Percentiles rank a stretch among this genome's conserved stretches.
Conservation (phyloP, 2,888 invertebrate species). For the Ophion obscuratus region DNA sequence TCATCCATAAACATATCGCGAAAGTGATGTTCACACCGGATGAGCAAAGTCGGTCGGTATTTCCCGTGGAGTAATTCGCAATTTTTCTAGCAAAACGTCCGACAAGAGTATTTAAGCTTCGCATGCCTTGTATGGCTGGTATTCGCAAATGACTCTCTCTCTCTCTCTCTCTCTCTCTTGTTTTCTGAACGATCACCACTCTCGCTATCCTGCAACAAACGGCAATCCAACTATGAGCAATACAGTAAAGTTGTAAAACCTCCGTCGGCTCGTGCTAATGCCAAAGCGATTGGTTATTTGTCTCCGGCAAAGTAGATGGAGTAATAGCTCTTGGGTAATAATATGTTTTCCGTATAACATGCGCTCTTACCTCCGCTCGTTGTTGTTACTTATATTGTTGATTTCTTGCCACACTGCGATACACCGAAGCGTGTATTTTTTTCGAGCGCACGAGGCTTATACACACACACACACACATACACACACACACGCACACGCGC, state of each 20-base stretch:
- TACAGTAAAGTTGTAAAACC: conserved; percentile 54
- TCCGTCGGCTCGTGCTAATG: conserved; percentile 64
- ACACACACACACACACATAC: too few species aligned
- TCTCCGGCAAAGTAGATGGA: conserved; percentile 61
- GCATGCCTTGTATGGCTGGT: conserved; percentile 8
- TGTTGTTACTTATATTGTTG: conserved; percentile 27
- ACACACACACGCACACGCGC: too few species aligned
- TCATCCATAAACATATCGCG: conserved; percentile 4
- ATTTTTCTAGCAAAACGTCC: conserved; percentile 44
- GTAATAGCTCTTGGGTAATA: conserved; percentile 63
- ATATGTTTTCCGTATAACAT: conserved; percentile 55
- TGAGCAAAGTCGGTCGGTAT: conserved; percentile 61
- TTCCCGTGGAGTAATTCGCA: conserved; percentile 54
- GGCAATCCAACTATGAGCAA: conserved; percentile 30
- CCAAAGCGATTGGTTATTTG: conserved; percentile 66
- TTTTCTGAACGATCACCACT: conserved; percentile 40
- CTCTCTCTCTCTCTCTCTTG: conserved; percentile 9
- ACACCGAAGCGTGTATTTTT: neutral
- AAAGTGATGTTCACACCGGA: conserved; percentile 63
- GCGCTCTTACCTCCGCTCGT: conserved; percentile 14
- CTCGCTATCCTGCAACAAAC: conserved; percentile 1
- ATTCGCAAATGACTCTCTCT: conserved; percentile 14
- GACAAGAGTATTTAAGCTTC: conserved; percentile 22
- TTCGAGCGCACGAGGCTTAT: neutral
- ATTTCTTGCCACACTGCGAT: conserved; percentile 27